Evolutionary conservation across 2,888 invertebrate species (phyloP).

Genomic region (Leucoptera coffeella): DNA sequence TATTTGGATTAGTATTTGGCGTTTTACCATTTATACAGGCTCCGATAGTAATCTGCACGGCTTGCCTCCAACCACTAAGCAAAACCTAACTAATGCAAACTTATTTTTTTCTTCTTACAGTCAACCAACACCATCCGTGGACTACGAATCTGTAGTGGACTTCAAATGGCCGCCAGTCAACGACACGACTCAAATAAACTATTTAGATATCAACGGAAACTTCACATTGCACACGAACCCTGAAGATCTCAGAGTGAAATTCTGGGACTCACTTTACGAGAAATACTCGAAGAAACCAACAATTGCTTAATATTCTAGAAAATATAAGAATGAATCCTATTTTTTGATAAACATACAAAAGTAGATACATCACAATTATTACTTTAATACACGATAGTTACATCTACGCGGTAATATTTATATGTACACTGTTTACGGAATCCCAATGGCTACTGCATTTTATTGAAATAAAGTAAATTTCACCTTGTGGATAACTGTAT

Average conservation of each 20-base stretch:
- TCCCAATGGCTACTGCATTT: too few relatives aligned
- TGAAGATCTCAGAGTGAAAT: constrained; percentile 43
- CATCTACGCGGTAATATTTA: too few relatives aligned
- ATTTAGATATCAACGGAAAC: constrained; percentile 49
- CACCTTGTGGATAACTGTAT: too few relatives aligned
- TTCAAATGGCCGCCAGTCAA: constrained; percentile 50
- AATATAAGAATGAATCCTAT: too few relatives aligned
- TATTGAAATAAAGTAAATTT: too few relatives aligned
- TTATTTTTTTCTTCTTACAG: constrained; percentile 13
- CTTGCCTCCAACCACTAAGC: neutral
- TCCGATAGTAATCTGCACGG: too few relatives aligned
- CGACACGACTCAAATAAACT: constrained; percentile 21
- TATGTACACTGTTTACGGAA: too few relatives aligned
- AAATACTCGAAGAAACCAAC: constrained; percentile 14
- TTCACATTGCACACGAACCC: constrained; percentile 45
- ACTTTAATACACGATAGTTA: too few relatives aligned
- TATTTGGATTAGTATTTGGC: too few relatives aligned
- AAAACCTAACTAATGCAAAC: neutral
- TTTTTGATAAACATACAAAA: too few relatives aligned
- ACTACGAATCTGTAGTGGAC: constrained; percentile 36
- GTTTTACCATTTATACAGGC: too few relatives aligned
- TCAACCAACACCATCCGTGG: constrained; percentile 49
- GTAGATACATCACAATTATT: too few relatives aligned
- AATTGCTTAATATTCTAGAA: neutral
- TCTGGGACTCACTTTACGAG: constrained; percentile 51